Evolutionary conservation across 1,140 invertebrate species (phyloP).

Genomic region (Neuroterus valhalla): DNA sequence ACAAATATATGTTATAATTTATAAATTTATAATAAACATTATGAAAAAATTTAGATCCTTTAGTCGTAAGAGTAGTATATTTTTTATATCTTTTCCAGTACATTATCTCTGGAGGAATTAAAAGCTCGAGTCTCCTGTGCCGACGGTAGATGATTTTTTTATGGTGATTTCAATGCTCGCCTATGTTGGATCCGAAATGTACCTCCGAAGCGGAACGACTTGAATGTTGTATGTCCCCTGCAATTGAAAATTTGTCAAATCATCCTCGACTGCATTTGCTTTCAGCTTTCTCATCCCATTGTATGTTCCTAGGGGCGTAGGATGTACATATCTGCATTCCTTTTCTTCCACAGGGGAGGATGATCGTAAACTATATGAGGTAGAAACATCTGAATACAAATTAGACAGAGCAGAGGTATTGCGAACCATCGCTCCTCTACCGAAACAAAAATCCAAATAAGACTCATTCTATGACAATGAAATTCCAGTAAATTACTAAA

Average conservation of each 20-base stretch:
- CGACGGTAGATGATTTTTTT: slow-evolving; percentile 55
- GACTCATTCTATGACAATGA: neutral
- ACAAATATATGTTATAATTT: too few relatives aligned
- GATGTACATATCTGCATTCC: slow-evolving; percentile 57
- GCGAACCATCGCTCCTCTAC: neutral
- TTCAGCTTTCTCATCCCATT: slow-evolving; percentile 52
- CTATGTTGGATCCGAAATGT: slow-evolving; percentile 43
- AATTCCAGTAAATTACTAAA: neutral
- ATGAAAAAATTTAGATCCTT: too few relatives aligned
- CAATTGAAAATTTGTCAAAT: slow-evolving; percentile 67
- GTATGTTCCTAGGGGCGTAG: slow-evolving; percentile 59
- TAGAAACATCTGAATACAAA: slow-evolving; percentile 66
- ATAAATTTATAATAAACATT: too few relatives aligned
- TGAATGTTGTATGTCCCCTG: slow-evolving; percentile 46
- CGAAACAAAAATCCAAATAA: neutral
- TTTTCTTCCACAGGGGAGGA: slow-evolving; percentile 56
- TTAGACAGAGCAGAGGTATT: slow-evolving; percentile 32
- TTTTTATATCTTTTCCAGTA: too few relatives aligned
- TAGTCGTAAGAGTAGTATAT: too few relatives aligned
- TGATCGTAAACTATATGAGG: slow-evolving; percentile 68
- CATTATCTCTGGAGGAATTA: slow-evolving; percentile 50
- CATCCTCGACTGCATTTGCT: slow-evolving; percentile 60
- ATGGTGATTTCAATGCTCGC: slow-evolving; percentile 65
- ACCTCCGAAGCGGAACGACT: slow-evolving; percentile 32
- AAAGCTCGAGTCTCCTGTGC: slow-evolving; percentile 32